Base-by-base conservation (phyloP, 2,797 vertebrate genomes). In the Antrozous pallidus region DNA sequence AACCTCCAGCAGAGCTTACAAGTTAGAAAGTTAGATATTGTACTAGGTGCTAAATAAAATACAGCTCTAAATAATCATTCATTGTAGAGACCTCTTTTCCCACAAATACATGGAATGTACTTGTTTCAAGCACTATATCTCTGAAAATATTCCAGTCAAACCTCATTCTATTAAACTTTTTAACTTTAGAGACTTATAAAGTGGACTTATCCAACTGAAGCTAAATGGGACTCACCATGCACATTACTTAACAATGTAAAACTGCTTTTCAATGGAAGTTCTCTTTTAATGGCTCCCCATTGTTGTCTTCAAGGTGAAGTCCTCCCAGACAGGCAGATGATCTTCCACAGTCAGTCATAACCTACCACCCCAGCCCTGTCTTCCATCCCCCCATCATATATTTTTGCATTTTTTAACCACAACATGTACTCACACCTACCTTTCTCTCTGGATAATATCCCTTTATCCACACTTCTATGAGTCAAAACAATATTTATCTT, bases 241-340 rank as follows among this genome's bases (percentile, higher is more conserved):
- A 36, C 11, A 3, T 31, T 28, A 31, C 22, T 14, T 54, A 11
- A 42, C 11, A 20, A 36, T n/a, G 1, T 20, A 6, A 79, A 10
- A 61, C 74, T 26, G 5, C 31, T 45, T 54, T 11, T n/a, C 42
- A 16, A 9, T 2, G 3, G 54, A 51, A 36, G 18, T 36, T 33
- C 65, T 36, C 65, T 33, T 67, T 22, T 67, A 67, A 22, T 61
- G 33, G 13, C 14, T 63, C 47, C 28, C 18, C 65, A 67, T 69
- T 5, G 1, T 11, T 49, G 42, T 12, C 28, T 45, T 77, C 31
- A 38, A 28, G 24, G 8, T 18, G 26, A 16, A 33, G 20, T 28
- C 42, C 26, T 42, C 18, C 38, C 5, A 4, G 7, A 40, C 0
- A 0, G 17, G 36, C 31, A 28, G 6, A 26, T 8, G 2, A 24